Conservation (phyloP, 1,140 invertebrate species). For the Apis laboriosa region DNA sequence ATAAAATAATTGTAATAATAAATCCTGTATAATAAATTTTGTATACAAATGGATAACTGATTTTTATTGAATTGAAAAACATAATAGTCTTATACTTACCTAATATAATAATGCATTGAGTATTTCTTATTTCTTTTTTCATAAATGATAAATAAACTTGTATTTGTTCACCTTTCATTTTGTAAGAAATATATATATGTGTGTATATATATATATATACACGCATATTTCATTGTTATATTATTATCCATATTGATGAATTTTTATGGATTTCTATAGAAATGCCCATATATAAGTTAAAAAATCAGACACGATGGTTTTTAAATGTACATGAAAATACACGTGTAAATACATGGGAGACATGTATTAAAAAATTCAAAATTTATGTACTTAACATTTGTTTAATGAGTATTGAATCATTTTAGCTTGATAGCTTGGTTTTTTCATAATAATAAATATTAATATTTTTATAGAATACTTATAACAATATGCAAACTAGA, state of each 20-base stretch:
- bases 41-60: conserved; percentile 11
- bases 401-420: too few species aligned
- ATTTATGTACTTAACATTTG: too few species aligned
- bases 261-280: conserved; percentile 2
- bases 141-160: conserved; percentile 35
- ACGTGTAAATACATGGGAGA: too few species aligned
- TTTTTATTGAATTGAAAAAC: conserved; percentile 23
- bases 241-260: conserved; percentile 15
- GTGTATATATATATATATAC: neutral
- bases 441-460: too few species aligned
- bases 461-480: too few species aligned
- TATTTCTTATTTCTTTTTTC: conserved; percentile 1
- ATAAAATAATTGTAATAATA: conserved; percentile 26
- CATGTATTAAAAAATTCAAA: too few species aligned
- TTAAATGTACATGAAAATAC: too few species aligned
- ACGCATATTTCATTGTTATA: conserved; percentile 22
- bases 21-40: conserved; percentile 23
- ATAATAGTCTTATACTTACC: conserved; percentile 44
- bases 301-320: too few species aligned
- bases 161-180: conserved; percentile 1
- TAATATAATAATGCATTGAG: conserved; percentile 46
- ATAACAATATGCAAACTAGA: too few species aligned
- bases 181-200: conserved; percentile 34
- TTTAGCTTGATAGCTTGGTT: too few species aligned
- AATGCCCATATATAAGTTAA: too few species aligned